phyloP scores from a whole-genome alignment of 2,888 invertebrate species.

The Melieria omissa region DNA sequence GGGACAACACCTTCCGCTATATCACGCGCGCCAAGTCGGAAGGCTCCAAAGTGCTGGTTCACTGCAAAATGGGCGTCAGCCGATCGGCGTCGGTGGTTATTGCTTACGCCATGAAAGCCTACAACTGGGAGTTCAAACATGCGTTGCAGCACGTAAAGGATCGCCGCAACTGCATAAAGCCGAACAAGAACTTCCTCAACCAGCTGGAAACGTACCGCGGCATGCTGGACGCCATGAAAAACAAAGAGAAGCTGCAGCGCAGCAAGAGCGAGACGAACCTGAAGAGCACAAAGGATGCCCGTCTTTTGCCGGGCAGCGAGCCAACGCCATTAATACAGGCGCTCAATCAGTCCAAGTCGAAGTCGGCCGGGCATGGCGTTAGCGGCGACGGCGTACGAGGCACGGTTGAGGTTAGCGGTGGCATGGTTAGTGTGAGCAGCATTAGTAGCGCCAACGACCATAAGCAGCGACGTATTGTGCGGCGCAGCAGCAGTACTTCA shows the following conservation, averaged over 20 bases:
- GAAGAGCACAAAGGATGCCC: conserved; percentile 75
- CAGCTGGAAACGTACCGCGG: conserved; percentile 97
- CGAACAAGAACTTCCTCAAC: conserved; percentile 92
- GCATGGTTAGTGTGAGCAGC: conserved; percentile 37
- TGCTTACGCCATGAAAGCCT: conserved; percentile 98
- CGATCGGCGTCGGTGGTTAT: conserved; percentile 98
- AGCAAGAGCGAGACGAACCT: conserved; percentile 94
- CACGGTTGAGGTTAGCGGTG: conserved; percentile 36
- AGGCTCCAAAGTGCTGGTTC: conserved; percentile 94
- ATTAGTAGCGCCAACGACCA: conserved; percentile 48
- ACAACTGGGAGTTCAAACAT: conserved; percentile 90
- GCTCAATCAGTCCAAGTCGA: conserved; percentile 66
- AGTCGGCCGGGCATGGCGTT: conserved; percentile 47
- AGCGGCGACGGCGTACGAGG: conserved; percentile 39
- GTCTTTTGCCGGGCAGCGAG: conserved; percentile 70
- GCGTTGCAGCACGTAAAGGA: conserved; percentile 91
- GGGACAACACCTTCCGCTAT: conserved; percentile 98
- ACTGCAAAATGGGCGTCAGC: conserved; percentile 99
- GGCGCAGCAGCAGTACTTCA: conserved; percentile 65
- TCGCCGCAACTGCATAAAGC: conserved; percentile 93
- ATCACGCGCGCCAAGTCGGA: conserved; percentile 91
- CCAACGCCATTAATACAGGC: conserved; percentile 74
- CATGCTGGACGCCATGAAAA: conserved; percentile 95
- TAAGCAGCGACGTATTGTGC: conserved; percentile 57
- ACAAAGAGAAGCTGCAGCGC: conserved; percentile 90